phyloP scores from a whole-genome alignment of 2,113 vertebrate species.

The Python bivittatus region DNA sequence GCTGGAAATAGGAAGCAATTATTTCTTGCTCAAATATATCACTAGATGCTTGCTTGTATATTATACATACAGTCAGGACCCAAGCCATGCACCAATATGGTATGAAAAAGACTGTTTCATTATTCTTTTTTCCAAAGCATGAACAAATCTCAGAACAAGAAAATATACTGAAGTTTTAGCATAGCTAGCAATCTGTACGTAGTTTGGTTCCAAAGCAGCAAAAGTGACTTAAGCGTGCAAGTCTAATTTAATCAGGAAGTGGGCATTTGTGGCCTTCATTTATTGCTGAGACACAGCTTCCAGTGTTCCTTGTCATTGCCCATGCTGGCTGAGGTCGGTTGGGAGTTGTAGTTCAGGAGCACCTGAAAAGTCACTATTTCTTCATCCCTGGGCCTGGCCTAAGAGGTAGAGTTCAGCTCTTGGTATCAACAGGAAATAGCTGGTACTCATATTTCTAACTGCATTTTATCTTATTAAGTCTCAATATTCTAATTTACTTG shows the following conservation, averaged over 20 bases:
- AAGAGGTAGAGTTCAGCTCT: not conserved
- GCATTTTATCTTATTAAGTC: not conserved
- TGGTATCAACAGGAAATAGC: not conserved
- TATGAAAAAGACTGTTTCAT: slow-evolving; percentile 38
- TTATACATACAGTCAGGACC: slow-evolving; percentile 23
- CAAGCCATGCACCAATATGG: slow-evolving; percentile 33
- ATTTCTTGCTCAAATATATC: not conserved
- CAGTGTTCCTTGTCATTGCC: not conserved
- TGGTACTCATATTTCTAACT: not conserved
- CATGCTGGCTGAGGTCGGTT: not conserved
- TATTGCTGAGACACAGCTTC: not conserved
- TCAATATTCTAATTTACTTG: too few relatives aligned
- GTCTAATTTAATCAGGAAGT: not conserved
- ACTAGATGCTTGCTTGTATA: not conserved
- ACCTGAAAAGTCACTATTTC: not conserved
- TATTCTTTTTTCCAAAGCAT: not conserved
- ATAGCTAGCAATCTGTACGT: not conserved
- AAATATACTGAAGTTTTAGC: too few relatives aligned
- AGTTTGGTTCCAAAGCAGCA: not conserved
- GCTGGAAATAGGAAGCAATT: not conserved
- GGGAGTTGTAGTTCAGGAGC: not conserved
- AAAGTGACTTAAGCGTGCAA: not conserved
- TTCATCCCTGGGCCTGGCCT: not conserved
- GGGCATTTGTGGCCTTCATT: not conserved
- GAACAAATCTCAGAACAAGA: slow-evolving; percentile 1